Base-by-base conservation (phyloP, 2,888 invertebrate species). In the Steinernema carpocapsae region DNA sequence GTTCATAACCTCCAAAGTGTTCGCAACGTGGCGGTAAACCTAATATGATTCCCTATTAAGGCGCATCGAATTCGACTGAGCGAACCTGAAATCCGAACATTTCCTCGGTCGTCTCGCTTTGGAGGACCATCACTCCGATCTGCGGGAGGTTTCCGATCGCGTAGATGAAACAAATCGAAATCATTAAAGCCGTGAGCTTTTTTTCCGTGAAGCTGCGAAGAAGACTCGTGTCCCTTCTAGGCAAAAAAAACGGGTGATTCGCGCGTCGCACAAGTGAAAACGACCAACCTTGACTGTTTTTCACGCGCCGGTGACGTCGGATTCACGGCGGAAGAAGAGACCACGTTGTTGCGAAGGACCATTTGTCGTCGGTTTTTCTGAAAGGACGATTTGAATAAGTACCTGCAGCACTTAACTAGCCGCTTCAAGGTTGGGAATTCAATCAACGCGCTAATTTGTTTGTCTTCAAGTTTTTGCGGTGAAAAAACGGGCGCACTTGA, bases 1-100 rank as follows among this genome's bases (percentile, higher is more conserved):
- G 73, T 87, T 87, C 46, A 85, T 73, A 12, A 87, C 85, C 78
- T 87, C 87, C 26, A 83, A 52, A 32, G 83, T 74, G 76, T 87
- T 87, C 19, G 87, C 86, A 22, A 82, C 64, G 56, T 84, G 79
- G 6, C 87, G 86, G 72, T 85, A 87, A 0, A 87, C 73, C 87
- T 87, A 76, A 52, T 80, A 76, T 32, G 32, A 19, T 56, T 52
- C 56, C 19, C 26, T 70, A n/a, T 4, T 17, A 48, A 48, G 48
- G 48, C 2, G 37, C 3, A 37, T 37, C 4, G 10, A 6, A 10
- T 3, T 37, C 10, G 10, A 37, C 3, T 3, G 10, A 10, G 51
- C 70, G 19, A 74, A 82, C 86, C 77, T 86, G 86, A 71, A 86
- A 85, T n/a, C 76, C 74, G 74, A 75, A 85, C 29, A 80, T 76